Conservation (phyloP, 2,113 vertebrate species). For the Notothenia rossii region DNA sequence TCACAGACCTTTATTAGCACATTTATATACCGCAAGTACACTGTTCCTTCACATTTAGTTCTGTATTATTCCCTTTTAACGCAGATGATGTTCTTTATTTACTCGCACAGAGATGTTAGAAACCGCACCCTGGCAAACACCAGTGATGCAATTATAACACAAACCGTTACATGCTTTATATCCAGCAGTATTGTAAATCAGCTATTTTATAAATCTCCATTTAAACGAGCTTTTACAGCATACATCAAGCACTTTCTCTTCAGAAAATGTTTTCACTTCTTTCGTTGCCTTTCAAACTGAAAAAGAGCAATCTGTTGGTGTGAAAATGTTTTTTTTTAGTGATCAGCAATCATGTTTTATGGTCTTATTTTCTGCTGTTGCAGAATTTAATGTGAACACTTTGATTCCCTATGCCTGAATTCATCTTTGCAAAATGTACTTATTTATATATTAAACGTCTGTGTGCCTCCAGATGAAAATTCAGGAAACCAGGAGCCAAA, state of each 20-base stretch:
- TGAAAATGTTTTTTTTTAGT: slow-evolving; percentile 40
- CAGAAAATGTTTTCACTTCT: neutral
- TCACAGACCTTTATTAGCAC: slow-evolving; percentile 12
- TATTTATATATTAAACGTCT: slow-evolving; percentile 20
- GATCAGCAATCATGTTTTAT: slow-evolving; percentile 33
- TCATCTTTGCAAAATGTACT: slow-evolving; percentile 20
- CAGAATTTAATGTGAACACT: slow-evolving; percentile 43
- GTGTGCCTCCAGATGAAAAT: slow-evolving; percentile 59
- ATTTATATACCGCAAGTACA: neutral
- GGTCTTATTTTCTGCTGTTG: slow-evolving; percentile 41
- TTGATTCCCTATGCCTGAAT: slow-evolving; percentile 27
- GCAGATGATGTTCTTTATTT: neutral
- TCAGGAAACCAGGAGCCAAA: slow-evolving; percentile 36
- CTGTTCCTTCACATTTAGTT: slow-evolving; percentile 2
- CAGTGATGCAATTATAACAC: neutral
- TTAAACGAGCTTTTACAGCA: slow-evolving; percentile 1
- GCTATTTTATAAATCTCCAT: neutral
- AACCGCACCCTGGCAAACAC: neutral
- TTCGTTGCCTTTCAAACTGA: slow-evolving; percentile 26
- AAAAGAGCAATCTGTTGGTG: slow-evolving; percentile 44
- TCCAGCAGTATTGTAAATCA: neutral
- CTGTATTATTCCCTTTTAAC: neutral
- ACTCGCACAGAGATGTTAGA: neutral
- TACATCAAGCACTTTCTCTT: neutral
- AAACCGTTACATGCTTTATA: neutral